Conservation (phyloP, 64 coral and sea anemone species). For the Pocillopora damicornis region DNA sequence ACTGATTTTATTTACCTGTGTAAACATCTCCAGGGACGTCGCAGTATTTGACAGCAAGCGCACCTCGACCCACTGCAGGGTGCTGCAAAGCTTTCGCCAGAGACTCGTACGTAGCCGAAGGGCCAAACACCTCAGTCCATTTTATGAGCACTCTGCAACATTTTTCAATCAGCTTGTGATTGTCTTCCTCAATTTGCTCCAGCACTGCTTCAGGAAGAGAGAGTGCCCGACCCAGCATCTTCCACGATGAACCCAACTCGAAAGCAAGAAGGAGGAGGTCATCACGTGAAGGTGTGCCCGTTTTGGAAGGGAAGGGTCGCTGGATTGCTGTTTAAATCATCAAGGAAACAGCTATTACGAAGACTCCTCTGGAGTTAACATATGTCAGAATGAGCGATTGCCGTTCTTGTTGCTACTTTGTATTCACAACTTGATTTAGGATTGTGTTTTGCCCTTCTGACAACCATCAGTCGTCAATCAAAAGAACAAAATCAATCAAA, state of each 20-base stretch:
- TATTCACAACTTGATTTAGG: too few relatives aligned
- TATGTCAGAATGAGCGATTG: too few relatives aligned
- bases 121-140: background rate
- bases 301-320: background rate
- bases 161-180: background rate
- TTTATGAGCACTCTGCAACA: background rate
- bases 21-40: too few relatives aligned
- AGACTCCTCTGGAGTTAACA: background rate
- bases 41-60: slow-evolving; percentile 18
- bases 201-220: background rate
- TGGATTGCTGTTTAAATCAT: background rate
- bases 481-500: too few relatives aligned
- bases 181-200: slow-evolving; percentile 23
- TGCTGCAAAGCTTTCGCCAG: slow-evolving; percentile 23
- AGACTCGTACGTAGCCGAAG: slow-evolving; percentile 4
- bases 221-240: slow-evolving; percentile 4
- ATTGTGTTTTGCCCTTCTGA: too few relatives aligned
- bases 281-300: background rate
- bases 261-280: slow-evolving; percentile 23
- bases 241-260: slow-evolving; percentile 22
- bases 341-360: background rate
- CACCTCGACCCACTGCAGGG: background rate
- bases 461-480: too few relatives aligned
- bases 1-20: background rate
- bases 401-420: too few relatives aligned